Evolutionary conservation across 2,797 vertebrate species (phyloP).

Genomic region (Pangasius mekongensis): DNA sequence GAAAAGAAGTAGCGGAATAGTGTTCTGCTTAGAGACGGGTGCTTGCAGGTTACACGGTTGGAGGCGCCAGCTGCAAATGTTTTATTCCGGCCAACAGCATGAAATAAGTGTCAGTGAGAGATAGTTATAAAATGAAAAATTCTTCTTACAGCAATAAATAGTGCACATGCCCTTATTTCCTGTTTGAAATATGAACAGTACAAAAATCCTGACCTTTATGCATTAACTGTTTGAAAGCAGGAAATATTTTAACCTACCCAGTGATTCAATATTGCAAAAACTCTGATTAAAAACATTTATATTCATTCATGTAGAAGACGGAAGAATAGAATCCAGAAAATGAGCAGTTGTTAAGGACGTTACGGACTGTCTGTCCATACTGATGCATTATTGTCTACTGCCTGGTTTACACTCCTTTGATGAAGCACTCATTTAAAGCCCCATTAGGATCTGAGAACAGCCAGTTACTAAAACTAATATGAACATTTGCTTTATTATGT

Average conservation of each 20-base stretch:
- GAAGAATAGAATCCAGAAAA: background rate
- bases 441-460: background rate
- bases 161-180: background rate
- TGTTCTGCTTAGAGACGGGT: background rate
- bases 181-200: conserved; percentile 7
- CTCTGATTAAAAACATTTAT: background rate
- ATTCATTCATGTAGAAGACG: background rate
- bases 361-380: background rate
- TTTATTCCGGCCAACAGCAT: background rate
- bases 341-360: background rate
- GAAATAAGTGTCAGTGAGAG: background rate
- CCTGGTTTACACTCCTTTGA: background rate
- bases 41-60: background rate
- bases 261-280: background rate
- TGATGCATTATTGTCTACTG: background rate
- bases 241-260: background rate
- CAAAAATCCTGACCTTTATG: conserved; percentile 2
- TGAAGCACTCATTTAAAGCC: background rate
- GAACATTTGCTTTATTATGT: conserved; percentile 6
- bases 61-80: background rate
- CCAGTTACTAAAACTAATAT: background rate
- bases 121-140: conserved; percentile 8
- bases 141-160: background rate
- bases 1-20: background rate
- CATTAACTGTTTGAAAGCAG: background rate